Conservation (phyloP, 2,113 vertebrate genomes). For the Crotalus helleri region DNA sequence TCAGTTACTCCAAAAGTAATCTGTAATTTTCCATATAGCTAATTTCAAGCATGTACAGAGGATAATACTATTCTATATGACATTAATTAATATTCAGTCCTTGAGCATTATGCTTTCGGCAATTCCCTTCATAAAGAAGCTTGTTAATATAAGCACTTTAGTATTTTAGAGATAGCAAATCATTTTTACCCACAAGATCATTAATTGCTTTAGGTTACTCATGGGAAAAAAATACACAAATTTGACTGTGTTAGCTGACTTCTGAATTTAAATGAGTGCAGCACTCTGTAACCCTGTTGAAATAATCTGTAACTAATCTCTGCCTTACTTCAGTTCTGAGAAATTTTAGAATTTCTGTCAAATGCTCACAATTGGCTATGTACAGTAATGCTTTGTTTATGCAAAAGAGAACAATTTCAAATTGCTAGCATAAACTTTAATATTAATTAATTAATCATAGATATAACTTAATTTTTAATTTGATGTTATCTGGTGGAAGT, state of each 20-base stretch:
- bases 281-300: not conserved
- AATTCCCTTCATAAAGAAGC: slow-evolving; percentile 30
- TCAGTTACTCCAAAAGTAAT: not conserved
- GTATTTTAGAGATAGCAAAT: slow-evolving; percentile 29
- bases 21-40: not conserved
- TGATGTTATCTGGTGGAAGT: not conserved
- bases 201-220: slow-evolving; percentile 35
- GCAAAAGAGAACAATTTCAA: not conserved
- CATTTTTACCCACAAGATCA: slow-evolving; percentile 29
- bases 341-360: not conserved
- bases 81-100: not conserved
- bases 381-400: not conserved
- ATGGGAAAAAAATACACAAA: slow-evolving; percentile 9
- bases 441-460: not conserved
- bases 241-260: not conserved
- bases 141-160: slow-evolving; percentile 22
- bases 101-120: not conserved
- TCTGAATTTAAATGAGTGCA: slow-evolving; percentile 3
- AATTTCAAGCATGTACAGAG: not conserved
- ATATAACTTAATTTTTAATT: slow-evolving; percentile 16
- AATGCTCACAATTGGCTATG: not conserved
- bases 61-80: slow-evolving; percentile 4
- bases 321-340: not conserved
- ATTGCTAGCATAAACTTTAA: not conserved
- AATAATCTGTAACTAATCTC: not conserved